Percentiles rank a stretch among this genome's conserved stretches.
Conservation (phyloP, 2,888 invertebrate species). For the Anticlea derivata region DNA sequence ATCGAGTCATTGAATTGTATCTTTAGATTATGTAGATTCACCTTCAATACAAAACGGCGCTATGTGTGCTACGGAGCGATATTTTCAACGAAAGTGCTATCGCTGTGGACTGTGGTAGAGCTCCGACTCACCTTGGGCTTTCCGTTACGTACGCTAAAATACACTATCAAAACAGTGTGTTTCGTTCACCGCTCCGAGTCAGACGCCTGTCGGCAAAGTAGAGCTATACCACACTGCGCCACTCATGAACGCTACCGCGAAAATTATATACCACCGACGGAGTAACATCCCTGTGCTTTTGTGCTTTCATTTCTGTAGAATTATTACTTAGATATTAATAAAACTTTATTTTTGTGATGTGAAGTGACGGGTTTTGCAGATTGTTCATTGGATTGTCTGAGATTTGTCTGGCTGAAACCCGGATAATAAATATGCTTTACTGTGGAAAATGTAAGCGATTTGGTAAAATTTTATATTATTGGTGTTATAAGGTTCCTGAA, state of each 20-base stretch:
- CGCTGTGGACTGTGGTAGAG: conserved; percentile 54
- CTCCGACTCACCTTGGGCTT: conserved; percentile 73
- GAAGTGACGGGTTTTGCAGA: conserved; percentile 38
- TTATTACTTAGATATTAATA: conserved; percentile 23
- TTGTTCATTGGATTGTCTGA: conserved; percentile 57
- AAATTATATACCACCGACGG: conserved; percentile 21
- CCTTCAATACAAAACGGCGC: conserved; percentile 42
- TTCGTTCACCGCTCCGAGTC: conserved; percentile 53
- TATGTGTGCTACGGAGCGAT: conserved; percentile 45
- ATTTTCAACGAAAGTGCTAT: conserved; percentile 51
- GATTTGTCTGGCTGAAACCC: conserved; percentile 54
- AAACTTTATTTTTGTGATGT: conserved; percentile 50
- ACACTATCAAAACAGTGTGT: conserved; percentile 80
- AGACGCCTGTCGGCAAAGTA: conserved; percentile 52
- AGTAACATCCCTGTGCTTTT: conserved; percentile 33
- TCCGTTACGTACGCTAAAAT: conserved; percentile 76
- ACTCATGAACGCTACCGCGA: conserved; percentile 43
- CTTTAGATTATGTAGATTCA: conserved; percentile 7
- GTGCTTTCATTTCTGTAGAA: conserved; percentile 43
- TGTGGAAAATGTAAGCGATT: conserved; percentile 52
- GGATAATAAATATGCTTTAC: conserved; percentile 36
- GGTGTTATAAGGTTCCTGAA: no score
- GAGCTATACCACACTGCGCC: conserved; percentile 35
- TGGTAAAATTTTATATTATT: conserved; percentile 3
- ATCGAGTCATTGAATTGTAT: conserved; percentile 17